Percentiles rank a stretch among this genome's conserved stretches.
phyloP scores from a whole-genome alignment of 1,140 invertebrate species.

The Lordiphosa clarofinis region DNA sequence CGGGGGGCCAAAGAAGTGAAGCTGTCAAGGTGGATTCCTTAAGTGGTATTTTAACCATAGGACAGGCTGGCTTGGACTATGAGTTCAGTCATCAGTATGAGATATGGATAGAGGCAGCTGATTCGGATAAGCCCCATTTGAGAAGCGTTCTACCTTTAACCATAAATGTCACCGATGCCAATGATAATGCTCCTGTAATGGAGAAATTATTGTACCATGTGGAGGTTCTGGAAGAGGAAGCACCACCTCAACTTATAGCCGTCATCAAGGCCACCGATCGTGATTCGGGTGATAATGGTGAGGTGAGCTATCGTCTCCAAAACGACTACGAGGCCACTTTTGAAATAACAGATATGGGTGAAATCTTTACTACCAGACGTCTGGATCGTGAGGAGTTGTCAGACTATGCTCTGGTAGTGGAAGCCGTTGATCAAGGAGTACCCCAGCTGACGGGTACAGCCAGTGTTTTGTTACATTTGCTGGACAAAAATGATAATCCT shows the following conservation, averaged over 20 bases:
- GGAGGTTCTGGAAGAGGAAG: slow-evolving; percentile 92
- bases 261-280: slow-evolving; percentile 91
- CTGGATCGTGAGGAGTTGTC: slow-evolving; percentile 94
- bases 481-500: slow-evolving; percentile 97
- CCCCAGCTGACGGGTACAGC: slow-evolving; percentile 91
- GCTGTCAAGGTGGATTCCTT: slow-evolving; percentile 89
- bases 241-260: slow-evolving; percentile 88
- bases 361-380: slow-evolving; percentile 90
- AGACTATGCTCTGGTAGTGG: slow-evolving; percentile 90
- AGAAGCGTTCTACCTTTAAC: slow-evolving; percentile 87
- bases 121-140: slow-evolving; percentile 89
- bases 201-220: slow-evolving; percentile 90
- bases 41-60: slow-evolving; percentile 89
- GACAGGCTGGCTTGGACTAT: slow-evolving; percentile 91
- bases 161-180: slow-evolving; percentile 93
- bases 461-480: slow-evolving; percentile 90
- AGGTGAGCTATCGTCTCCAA: slow-evolving; percentile 88
- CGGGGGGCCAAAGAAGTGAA: slow-evolving; percentile 95
- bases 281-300: slow-evolving; percentile 93
- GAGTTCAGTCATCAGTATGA: slow-evolving; percentile 91
- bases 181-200: slow-evolving; percentile 94
- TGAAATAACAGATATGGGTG: slow-evolving; percentile 90
- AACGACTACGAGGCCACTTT: slow-evolving; percentile 90
- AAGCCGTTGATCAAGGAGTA: slow-evolving; percentile 92
- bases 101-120: slow-evolving; percentile 95